Evolutionary conservation across 2,888 invertebrate genomes (phyloP), one percentile per base, ranked within the genome.

Genomic region (Baronia brevicornis): DNA sequence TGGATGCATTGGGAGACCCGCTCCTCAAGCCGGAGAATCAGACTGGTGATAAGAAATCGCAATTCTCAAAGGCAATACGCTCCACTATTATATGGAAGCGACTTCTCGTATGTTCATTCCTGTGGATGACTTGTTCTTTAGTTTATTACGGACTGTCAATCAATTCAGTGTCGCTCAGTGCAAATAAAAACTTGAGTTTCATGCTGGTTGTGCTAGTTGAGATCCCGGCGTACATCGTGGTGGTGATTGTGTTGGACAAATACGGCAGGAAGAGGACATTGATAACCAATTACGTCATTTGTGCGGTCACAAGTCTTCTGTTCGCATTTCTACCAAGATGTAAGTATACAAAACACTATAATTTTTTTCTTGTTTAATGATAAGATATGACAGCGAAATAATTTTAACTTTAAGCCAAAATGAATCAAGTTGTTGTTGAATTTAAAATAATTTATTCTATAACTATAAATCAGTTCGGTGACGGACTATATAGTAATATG

Each of bases 61-160:
- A 82, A 32, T 53, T 84, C 2, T 65, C 58, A 2, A 84, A 87
- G 46, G 85, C 89, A 4, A 54, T 89, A 19, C 78, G 82, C 15
- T 88, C 89, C 0, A 70, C 68, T 28, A 84, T 85, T 13, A 82
- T 91, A 13, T 75, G 89, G 56, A 69, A 87, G 22, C 74, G 91
- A 28, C 53, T 90, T 36, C 30, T 89, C 12, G 88, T 89, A 26
- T 91, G 92, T 41, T 91, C 90, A 7, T 88, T 92, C 48, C 87
- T 92, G 48, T 93, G 93, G 93, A 86, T 92, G 47, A 90, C 92
- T 0, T 92, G 91, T 51, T 90, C 91, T 0, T 86, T 94, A 36
- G 90, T 93, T 2, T 94, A 92, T 60, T 94, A 93, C 46, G 94
- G 94, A 0, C 60, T 94, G 20, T 91, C 92, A 0, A 84, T 94